Percentiles rank a stretch among this genome's conserved stretches.
These are phyloP conservation scores for Melanocharis versteri DNA, from an alignment of 2,113 vertebrate species.

Conservation along the genomic window DNA sequence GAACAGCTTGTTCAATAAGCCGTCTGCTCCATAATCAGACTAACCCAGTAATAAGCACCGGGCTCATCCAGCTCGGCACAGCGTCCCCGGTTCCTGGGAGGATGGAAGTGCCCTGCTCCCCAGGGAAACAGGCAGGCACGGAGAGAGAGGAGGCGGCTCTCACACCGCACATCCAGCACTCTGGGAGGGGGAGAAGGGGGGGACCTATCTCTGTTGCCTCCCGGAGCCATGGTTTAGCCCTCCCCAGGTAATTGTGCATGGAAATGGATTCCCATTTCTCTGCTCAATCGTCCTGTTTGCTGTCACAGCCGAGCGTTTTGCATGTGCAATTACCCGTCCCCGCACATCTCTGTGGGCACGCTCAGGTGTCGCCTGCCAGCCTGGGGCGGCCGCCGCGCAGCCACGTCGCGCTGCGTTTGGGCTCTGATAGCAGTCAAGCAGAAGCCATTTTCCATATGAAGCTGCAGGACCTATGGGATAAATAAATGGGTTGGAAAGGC, in stretches of 20 bases:
- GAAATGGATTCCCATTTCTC: slow-evolving; percentile 34
- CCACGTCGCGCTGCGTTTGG: background rate
- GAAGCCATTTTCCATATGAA: slow-evolving; percentile 45
- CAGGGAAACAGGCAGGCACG: background rate
- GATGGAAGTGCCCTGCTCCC: background rate
- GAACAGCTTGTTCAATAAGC: background rate
- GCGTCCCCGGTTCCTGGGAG: rapidly evolving
- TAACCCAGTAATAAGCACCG: background rate
- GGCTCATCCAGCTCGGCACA: background rate
- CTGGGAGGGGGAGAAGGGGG: background rate
- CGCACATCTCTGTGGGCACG: background rate
- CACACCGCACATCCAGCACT: background rate
- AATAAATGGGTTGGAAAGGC: slow-evolving; percentile 37
- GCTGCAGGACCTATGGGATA: slow-evolving; percentile 19
- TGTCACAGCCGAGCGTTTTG: slow-evolving; percentile 2
- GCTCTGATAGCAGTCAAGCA: slow-evolving; percentile 10
- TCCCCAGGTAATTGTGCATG: slow-evolving; percentile 2
- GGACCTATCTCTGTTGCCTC: background rate
- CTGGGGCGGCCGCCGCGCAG: background rate
- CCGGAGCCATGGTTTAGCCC: background rate
- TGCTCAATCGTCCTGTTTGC: slow-evolving; percentile 30
- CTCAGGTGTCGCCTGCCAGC: slow-evolving; percentile 24
- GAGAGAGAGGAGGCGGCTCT: background rate
- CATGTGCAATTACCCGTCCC: slow-evolving; percentile 24
- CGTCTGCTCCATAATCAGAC: background rate